phyloP scores from a whole-genome alignment of 2,888 invertebrate genomes.

The Diplazon laetatorius region DNA sequence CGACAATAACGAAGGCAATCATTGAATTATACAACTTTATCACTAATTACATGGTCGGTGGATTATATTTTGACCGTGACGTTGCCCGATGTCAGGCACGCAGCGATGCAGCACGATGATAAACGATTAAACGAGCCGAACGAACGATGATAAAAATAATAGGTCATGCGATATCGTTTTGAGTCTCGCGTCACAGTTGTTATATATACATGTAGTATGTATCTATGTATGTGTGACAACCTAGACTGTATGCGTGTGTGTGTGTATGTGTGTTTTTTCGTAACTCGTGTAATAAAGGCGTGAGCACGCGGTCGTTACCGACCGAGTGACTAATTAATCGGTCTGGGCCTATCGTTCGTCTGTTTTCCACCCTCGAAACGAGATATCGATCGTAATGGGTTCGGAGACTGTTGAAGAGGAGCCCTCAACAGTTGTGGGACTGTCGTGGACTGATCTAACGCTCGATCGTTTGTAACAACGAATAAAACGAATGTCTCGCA shows the following conservation, averaged over 20 bases:
- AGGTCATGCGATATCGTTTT: conserved; percentile 15
- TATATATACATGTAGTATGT: too few species aligned
- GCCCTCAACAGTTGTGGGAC: conserved; percentile 16
- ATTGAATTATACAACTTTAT: background rate
- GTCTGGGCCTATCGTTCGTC: conserved; percentile 46
- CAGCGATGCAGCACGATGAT: conserved; percentile 14
- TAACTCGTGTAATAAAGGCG: conserved; percentile 32
- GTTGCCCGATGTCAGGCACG: too few species aligned
- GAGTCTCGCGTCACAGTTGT: conserved; percentile 7
- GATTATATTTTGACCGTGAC: conserved; percentile 13
- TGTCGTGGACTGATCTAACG: conserved; percentile 47
- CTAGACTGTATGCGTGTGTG: conserved; percentile 1
- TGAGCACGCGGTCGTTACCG: conserved; percentile 34
- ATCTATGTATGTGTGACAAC: conserved; percentile 24
- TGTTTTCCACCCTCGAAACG: conserved; percentile 32
- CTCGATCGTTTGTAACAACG: conserved; percentile 48
- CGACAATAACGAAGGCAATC: too few species aligned
- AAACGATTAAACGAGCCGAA: background rate
- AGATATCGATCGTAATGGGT: conserved; percentile 63
- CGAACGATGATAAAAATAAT: conserved; percentile 25
- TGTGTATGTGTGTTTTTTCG: too few species aligned
- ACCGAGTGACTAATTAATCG: conserved; percentile 65
- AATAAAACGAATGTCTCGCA: background rate
- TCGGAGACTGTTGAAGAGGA: conserved; percentile 27
- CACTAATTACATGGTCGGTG: conserved; percentile 18